Evolutionary conservation across 2,113 vertebrate species (phyloP).

Genomic region (Cavia porcellus): DNA sequence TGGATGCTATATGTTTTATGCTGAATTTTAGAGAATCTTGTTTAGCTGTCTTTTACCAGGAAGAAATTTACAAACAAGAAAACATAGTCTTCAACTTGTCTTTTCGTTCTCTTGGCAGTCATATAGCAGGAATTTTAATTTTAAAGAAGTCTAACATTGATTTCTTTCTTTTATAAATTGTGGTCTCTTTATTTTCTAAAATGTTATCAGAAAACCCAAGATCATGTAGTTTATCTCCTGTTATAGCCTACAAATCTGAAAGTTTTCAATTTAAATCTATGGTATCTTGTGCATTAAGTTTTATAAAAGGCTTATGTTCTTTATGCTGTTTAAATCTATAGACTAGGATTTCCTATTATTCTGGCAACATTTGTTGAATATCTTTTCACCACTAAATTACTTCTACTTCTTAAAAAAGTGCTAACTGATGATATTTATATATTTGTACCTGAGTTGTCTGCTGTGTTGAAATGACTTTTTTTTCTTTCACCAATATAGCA

Average conservation of each 20-base stretch:
- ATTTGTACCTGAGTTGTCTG: background rate
- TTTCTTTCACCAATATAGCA: too few species aligned
- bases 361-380: background rate
- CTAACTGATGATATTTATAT: background rate
- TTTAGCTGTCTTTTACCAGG: background rate
- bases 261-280: background rate
- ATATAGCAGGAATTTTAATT: background rate
- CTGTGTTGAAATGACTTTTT: background rate
- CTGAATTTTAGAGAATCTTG: background rate
- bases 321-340: background rate
- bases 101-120: background rate
- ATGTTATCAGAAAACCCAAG: background rate
- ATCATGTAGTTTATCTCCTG: background rate
- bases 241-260: background rate
- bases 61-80: background rate
- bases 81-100: background rate
- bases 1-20: background rate
- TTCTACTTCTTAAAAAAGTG: background rate
- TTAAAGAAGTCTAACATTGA: background rate
- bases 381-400: background rate
- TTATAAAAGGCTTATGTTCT: background rate
- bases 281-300: background rate
- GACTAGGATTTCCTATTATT: background rate
- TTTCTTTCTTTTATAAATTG: background rate
- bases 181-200: background rate